phyloP scores from a whole-genome alignment of 1,140 invertebrate species.

The Stratiolaelaps scimitus region DNA sequence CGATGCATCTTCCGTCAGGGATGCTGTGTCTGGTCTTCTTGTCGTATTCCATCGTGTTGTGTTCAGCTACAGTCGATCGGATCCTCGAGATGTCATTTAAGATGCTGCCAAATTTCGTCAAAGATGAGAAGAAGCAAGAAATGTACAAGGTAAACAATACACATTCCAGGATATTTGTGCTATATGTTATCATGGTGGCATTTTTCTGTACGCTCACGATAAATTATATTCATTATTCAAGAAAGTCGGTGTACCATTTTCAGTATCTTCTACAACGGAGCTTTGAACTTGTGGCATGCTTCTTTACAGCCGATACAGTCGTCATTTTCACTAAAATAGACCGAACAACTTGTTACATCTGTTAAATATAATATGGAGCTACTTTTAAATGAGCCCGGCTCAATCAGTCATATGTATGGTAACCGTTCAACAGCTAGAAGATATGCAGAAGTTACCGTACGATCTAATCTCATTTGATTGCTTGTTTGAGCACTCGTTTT shows the following conservation, averaged over 20 bases:
- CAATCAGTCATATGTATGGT: background rate
- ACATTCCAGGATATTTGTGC: background rate
- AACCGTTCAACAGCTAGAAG: background rate
- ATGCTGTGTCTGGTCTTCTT: too few species aligned
- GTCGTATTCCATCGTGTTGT: background rate
- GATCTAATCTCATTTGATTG: background rate
- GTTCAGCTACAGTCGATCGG: background rate
- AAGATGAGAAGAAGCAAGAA: slow-evolving; percentile 9
- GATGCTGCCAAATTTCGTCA: background rate
- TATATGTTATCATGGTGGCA: background rate
- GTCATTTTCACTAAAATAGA: background rate
- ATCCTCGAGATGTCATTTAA: slow-evolving; percentile 8
- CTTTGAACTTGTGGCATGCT: background rate
- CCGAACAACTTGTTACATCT: background rate
- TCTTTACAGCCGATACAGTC: background rate
- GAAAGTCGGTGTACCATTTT: background rate
- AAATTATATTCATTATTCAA: background rate
- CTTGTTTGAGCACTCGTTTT: background rate
- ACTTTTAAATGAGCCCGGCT: background rate
- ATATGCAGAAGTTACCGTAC: background rate
- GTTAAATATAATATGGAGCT: background rate
- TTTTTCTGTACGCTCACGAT: background rate
- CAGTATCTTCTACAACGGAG: background rate
- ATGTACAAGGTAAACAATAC: background rate
- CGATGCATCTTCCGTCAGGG: too few species aligned